Evolutionary conservation across 2,888 invertebrate genomes (phyloP), one percentile per base, ranked within the genome.

Genomic region (Coenonympha glycerion): DNA sequence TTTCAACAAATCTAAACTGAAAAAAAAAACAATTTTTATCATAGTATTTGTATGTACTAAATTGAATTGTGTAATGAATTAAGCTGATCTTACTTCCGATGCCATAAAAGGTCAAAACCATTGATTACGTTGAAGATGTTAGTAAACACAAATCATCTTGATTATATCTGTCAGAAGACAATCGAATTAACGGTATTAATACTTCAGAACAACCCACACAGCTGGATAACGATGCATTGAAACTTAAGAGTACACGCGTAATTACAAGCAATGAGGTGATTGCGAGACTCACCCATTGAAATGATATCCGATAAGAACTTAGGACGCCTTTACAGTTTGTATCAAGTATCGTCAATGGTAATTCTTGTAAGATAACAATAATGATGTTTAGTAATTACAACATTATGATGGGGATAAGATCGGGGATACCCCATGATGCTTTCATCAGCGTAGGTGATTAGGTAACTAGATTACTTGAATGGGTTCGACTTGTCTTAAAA

Each of bases 151-250:
- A 30, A 33, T 41, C 44, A 44, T 33, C 31, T 13, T n/a, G 19
- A 13, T 21, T 21, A 31, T 31, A 21, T 30, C 42, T 33, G 39
- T 52, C 42, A 52, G 41, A 45, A 53, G 40, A 53, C 53, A 56
- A 56, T 53, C 46, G 33, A 19, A 52, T 52, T 47, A 52, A 55
- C 49, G 49, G 49, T 49, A 44, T 39, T 18, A 47, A 36, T 55
- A 51, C 44, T 56, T 40, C 44, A 52, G 49, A 50, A 52, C 57
- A 60, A 58, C 68, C 73, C 72, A 75, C 76, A 68, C 70, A 60
- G 22, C 59, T 66, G 64, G 73, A 70, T 75, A 82, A 81, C 73
- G 76, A 73, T 66, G 74, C 74, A 82, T 81, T 78, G 70, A 79
- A 74, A 70, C 61, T 64, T 62, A 65, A 66, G 64, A 68, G 63